Evolutionary conservation across 35 echinoderm and acorn worm species (phyloP), one percentile per base, ranked within the genome.

Genomic region (Apostichopus parvimensis): DNA sequence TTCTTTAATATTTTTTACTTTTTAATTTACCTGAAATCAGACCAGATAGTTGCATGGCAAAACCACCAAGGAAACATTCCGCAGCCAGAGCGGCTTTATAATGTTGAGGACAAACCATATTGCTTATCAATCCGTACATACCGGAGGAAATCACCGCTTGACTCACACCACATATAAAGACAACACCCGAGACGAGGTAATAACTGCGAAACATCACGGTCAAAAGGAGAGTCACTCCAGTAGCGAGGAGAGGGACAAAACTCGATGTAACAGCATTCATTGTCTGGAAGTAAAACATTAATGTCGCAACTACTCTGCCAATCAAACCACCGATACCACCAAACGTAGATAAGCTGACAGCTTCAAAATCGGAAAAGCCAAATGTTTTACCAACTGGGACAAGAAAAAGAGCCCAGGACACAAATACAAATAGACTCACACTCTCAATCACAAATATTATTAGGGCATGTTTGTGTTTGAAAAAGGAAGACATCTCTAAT

Each of bases 321-420:
- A 84, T 6, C 4, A 84, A 58, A 0, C 81, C 81, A 1, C 81
- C 81, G 20, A 84, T 6, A 7, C 81, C 81, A 9, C 81, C 81
- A 84, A 59, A 56, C 1, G 81, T 22, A 5, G 81, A 60, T 5
- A 84, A n/a, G 58, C 14, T 58, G 6, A 84, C 81, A 5, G 81
- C 81, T 58, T 84, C 81, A 17, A 58, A 8, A 57, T 56, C 54
- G 1, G 81, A 25, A 17, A 84, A 10, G 18, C 81, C 81, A 5
- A 58, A 8, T 5, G 53, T 17, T 84, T 17, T 84, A 58, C 81
- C 81, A 84, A 84, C 55, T 20, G 81, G 81, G 6, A 84, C 54
- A 22, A 84, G 81, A 84, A 84, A 84, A 5, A 84, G 17, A 6
- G 81, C 81, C 81, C 81, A 84, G 6, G 81, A 84, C 7, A 84